Evolutionary conservation across 2,797 vertebrate genomes (phyloP).

Genomic region (Diplodus sargus): DNA sequence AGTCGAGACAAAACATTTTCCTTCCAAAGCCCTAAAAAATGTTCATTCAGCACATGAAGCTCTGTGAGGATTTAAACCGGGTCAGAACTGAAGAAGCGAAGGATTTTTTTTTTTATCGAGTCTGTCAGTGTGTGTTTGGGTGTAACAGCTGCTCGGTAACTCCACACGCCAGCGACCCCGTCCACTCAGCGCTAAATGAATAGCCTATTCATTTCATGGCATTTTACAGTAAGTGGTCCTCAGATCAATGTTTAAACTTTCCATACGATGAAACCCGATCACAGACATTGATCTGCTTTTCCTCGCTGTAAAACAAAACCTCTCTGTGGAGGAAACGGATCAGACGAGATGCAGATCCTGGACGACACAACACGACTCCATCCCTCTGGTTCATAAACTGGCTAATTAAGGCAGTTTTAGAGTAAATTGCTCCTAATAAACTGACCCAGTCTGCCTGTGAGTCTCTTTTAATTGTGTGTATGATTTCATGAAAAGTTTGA

Average conservation of each 20-base stretch:
- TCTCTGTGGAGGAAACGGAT: background rate
- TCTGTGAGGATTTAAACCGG: background rate
- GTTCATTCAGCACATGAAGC: background rate
- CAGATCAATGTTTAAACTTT: constrained; percentile 70
- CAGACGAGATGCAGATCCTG: constrained; percentile 1
- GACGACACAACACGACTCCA: constrained; percentile 14
- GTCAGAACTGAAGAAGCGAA: background rate
- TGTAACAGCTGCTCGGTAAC: constrained; percentile 12
- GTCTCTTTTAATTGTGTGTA: constrained; percentile 22
- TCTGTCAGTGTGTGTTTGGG: background rate
- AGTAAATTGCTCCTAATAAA: constrained; percentile 53
- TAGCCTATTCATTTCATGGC: constrained; percentile 68
- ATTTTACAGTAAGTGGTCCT: constrained; percentile 73
- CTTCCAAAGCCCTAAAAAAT: background rate
- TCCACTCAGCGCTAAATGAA: constrained; percentile 64
- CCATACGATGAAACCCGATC: constrained; percentile 69
- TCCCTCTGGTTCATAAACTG: constrained; percentile 13
- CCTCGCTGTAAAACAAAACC: constrained; percentile 45
- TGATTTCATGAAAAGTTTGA: constrained; percentile 58
- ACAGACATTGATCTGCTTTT: constrained; percentile 61
- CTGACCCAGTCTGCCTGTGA: constrained; percentile 26
- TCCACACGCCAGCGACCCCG: constrained; percentile 3
- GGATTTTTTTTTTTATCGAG: background rate
- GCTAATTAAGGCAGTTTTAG: constrained; percentile 24
- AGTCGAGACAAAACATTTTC: background rate